These are phyloP conservation scores for Galemys pyrenaicus DNA, from an alignment of 2,113 vertebrate species.

Conservation along the genomic window DNA sequence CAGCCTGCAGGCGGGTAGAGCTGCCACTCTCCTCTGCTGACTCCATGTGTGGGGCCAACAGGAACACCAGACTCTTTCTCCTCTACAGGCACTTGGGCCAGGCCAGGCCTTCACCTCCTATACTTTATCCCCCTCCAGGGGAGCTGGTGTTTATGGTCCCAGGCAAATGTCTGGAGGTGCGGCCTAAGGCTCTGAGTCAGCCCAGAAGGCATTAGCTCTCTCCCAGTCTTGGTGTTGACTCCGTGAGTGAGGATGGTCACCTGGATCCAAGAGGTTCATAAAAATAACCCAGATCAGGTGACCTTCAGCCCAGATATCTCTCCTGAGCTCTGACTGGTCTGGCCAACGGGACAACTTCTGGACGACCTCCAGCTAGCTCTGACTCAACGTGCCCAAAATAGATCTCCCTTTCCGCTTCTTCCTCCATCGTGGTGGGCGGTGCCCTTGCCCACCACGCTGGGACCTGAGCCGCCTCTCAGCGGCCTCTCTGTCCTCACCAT, in stretches of 20 bases:
- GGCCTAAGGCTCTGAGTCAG: neutral
- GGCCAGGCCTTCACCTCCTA: neutral
- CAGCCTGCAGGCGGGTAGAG: neutral
- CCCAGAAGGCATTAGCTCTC: no score
- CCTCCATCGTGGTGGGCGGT: neutral
- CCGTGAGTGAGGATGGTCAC: neutral
- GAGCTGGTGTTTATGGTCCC: neutral
- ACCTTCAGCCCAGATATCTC: neutral
- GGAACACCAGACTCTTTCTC: neutral
- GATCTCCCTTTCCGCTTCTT: neutral
- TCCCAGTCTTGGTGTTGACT: neutral
- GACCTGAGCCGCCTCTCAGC: neutral
- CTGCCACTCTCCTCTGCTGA: rapidly evolving
- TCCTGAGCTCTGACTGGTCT: neutral
- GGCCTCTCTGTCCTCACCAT: neutral
- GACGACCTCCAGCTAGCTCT: neutral
- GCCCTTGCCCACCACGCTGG: neutral
- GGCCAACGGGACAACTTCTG: neutral
- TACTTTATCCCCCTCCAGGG: no score
- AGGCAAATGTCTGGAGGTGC: neutral
- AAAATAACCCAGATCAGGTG: neutral
- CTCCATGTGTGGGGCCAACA: neutral
- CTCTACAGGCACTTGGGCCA: neutral
- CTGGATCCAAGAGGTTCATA: neutral
- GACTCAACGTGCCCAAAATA: neutral